Conservation (phyloP, 1,140 invertebrate species). For the Steinernema khuongi region DNA sequence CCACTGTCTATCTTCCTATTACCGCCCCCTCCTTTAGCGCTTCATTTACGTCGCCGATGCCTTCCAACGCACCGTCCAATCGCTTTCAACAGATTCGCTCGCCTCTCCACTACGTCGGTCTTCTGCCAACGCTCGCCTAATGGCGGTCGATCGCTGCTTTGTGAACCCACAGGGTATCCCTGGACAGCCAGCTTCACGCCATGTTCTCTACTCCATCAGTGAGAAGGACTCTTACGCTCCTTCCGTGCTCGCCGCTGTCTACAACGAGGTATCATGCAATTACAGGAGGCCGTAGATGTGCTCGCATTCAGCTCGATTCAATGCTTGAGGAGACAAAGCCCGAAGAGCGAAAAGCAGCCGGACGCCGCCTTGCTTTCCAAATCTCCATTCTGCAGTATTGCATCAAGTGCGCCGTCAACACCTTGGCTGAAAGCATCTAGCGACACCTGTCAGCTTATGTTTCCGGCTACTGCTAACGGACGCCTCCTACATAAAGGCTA, state of each 20-base stretch:
- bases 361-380: not conserved
- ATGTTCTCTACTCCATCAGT: constrained; percentile 49
- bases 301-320: not conserved
- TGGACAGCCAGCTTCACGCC: constrained; percentile 33
- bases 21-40: no score
- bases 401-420: constrained; percentile 10
- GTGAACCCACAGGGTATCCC: constrained; percentile 39
- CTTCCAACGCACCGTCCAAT: no score
- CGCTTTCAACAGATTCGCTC: constrained; percentile 21
- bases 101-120: no score
- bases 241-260: constrained; percentile 37
- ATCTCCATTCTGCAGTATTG: constrained; percentile 10
- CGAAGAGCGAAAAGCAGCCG: not conserved
- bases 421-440: not conserved
- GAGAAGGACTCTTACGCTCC: constrained; percentile 40
- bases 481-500: no score
- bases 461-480: no score
- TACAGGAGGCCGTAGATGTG: not conserved
- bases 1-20: no score
- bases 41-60: no score
- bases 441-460: no score
- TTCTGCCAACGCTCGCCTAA: constrained; percentile 35
- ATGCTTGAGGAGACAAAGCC: not conserved
- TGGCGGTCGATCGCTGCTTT: constrained; percentile 51
- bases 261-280: not conserved